Evolutionary conservation across 2,797 vertebrate species (phyloP).

Genomic region (Sylvia borin): DNA sequence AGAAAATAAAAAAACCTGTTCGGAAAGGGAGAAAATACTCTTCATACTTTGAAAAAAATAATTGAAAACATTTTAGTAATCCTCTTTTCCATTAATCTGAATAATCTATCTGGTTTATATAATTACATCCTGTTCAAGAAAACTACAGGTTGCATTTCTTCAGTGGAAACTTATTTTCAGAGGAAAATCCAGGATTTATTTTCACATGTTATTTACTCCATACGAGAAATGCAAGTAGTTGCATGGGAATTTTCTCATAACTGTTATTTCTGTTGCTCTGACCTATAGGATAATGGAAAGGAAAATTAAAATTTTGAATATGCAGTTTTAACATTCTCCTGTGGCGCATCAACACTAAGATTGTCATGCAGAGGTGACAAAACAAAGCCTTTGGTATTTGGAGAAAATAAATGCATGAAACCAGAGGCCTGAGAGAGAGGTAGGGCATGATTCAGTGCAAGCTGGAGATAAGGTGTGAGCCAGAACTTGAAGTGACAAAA

Average conservation of each 20-base stretch:
- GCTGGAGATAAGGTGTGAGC: not conserved
- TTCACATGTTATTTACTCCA: not conserved
- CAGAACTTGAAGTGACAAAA: not conserved
- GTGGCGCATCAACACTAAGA: not conserved
- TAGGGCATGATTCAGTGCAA: not conserved
- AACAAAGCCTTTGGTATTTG: not conserved
- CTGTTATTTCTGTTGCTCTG: not conserved
- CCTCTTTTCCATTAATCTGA: not conserved
- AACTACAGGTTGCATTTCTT: not conserved
- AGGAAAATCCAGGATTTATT: not conserved
- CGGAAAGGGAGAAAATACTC: not conserved
- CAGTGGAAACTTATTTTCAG: not conserved
- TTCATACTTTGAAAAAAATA: not conserved
- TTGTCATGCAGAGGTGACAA: not conserved
- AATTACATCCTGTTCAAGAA: not conserved
- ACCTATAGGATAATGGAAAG: not conserved
- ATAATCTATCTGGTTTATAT: not conserved
- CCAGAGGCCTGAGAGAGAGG: not conserved
- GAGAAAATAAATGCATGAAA: not conserved
- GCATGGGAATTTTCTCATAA: not conserved
- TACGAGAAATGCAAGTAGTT: not conserved
- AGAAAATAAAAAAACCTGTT: not conserved
- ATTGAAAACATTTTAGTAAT: not conserved
- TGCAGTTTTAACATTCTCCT: not conserved
- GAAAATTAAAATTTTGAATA: not conserved